Evolutionary conservation across 1,140 invertebrate species (phyloP).

Genomic region (Epicauta chinensis): DNA sequence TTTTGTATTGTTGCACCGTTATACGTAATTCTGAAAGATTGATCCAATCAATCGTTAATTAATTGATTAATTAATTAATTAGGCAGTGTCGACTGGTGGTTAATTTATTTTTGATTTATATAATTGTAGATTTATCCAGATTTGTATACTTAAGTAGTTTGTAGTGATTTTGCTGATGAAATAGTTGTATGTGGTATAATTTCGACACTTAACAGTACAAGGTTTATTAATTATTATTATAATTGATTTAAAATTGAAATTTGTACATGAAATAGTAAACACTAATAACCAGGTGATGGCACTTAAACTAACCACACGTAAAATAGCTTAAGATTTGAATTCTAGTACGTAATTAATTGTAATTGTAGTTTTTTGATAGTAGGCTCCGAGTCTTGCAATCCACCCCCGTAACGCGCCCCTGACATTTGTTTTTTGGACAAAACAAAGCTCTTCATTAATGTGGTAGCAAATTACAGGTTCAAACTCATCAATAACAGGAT

Average conservation of each 20-base stretch:
- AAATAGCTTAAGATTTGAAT: constrained; percentile 21
- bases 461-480: constrained; percentile 39
- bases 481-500: constrained; percentile 25
- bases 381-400: not conserved
- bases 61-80: too few relatives aligned
- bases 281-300: constrained; percentile 40
- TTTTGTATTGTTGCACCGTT: not conserved
- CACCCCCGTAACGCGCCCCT: not conserved
- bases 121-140: too few relatives aligned
- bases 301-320: constrained; percentile 26
- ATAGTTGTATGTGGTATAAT: constrained; percentile 24
- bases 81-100: too few relatives aligned
- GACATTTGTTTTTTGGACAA: not conserved
- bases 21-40: too few relatives aligned
- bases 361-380: constrained; percentile 25
- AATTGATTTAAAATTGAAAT: too few relatives aligned
- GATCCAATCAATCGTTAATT: too few relatives aligned
- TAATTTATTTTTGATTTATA: too few relatives aligned
- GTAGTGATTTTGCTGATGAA: constrained; percentile 5
- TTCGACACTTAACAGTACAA: constrained; percentile 39
- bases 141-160: too few relatives aligned
- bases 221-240: constrained; percentile 9
- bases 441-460: constrained; percentile 35
- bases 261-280: constrained; percentile 37
- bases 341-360: constrained; percentile 33